These are phyloP conservation scores for Pseudomyrmex dendroicus DNA, from an alignment of 1,140 invertebrate genomes.

Conservation along the genomic window DNA sequence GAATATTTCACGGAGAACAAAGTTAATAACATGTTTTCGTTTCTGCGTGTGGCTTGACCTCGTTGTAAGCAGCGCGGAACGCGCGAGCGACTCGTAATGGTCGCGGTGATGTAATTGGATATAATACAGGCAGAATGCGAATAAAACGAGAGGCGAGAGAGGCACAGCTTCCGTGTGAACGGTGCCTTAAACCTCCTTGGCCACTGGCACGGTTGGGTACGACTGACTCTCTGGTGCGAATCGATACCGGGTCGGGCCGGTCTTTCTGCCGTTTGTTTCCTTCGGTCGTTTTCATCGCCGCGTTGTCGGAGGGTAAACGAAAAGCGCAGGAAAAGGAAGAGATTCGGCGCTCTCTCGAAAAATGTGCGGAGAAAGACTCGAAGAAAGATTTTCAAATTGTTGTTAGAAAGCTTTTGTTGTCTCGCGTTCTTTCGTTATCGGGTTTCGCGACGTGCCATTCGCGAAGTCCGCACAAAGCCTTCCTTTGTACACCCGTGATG, in stretches of 20 bases:
- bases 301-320: neutral
- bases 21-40: conserved; percentile 53
- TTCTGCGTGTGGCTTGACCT: conserved; percentile 43
- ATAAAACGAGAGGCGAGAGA: conserved; percentile 41
- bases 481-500: conserved; percentile 42
- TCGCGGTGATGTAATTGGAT: conserved; percentile 56
- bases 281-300: conserved; percentile 33
- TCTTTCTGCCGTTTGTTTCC: conserved; percentile 56
- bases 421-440: conserved; percentile 23
- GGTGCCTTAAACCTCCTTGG: conserved; percentile 32
- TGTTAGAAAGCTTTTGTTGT: conserved; percentile 41
- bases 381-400: conserved; percentile 40
- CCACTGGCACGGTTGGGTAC: conserved; percentile 72
- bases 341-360: neutral
- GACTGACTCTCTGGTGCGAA: conserved; percentile 66
- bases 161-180: conserved; percentile 44
- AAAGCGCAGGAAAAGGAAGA: conserved; percentile 5
- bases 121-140: conserved; percentile 53
- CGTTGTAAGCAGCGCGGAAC: conserved; percentile 56
- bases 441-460: conserved; percentile 23
- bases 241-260: conserved; percentile 69
- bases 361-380: neutral
- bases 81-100: conserved; percentile 35
- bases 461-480: conserved; percentile 32
- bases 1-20: conserved; percentile 1